Conservation (phyloP, 1,140 invertebrate genomes). For the Oedothorax gibbosus region DNA sequence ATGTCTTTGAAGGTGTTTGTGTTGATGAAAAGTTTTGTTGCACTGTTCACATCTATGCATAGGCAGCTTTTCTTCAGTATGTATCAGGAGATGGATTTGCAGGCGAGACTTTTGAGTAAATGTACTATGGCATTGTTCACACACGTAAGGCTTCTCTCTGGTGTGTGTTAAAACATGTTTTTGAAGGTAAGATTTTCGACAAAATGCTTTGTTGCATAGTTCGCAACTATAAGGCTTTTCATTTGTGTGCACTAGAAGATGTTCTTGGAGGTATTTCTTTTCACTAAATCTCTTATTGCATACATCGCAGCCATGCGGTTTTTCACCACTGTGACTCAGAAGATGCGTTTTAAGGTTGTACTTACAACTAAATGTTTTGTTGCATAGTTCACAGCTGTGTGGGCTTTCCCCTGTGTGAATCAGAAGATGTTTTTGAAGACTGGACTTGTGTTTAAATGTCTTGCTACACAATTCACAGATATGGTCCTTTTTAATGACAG, state of each 20-base stretch:
- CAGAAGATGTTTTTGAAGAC: background rate
- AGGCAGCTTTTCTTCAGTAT: slow-evolving; percentile 74
- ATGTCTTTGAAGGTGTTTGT: slow-evolving; percentile 41
- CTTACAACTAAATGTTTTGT: background rate
- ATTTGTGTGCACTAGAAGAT: slow-evolving; percentile 37
- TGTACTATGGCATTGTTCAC: slow-evolving; percentile 63
- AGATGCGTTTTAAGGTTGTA: slow-evolving; percentile 1
- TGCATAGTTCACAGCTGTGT: slow-evolving; percentile 70
- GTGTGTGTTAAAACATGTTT: slow-evolving; percentile 48
- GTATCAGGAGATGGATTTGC: slow-evolving; percentile 86
- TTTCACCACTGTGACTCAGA: slow-evolving; percentile 64
- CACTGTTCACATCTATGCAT: slow-evolving; percentile 79
- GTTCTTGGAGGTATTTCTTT: slow-evolving; percentile 18
- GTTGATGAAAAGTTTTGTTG: slow-evolving; percentile 36
- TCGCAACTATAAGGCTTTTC: slow-evolving; percentile 46
- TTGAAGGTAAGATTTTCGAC: background rate
- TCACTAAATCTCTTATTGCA: slow-evolving; percentile 67
- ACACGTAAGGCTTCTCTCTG: slow-evolving; percentile 74
- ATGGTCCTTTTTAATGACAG: background rate
- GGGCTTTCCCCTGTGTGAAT: slow-evolving; percentile 68
- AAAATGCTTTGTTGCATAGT: background rate
- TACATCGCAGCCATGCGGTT: slow-evolving; percentile 63
- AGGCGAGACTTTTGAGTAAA: slow-evolving; percentile 73
- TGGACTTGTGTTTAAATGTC: background rate
- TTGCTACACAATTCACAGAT: slow-evolving; percentile 23